phyloP scores from a whole-genome alignment of 2,888 invertebrate species.

The Uloborus plumipes region DNA sequence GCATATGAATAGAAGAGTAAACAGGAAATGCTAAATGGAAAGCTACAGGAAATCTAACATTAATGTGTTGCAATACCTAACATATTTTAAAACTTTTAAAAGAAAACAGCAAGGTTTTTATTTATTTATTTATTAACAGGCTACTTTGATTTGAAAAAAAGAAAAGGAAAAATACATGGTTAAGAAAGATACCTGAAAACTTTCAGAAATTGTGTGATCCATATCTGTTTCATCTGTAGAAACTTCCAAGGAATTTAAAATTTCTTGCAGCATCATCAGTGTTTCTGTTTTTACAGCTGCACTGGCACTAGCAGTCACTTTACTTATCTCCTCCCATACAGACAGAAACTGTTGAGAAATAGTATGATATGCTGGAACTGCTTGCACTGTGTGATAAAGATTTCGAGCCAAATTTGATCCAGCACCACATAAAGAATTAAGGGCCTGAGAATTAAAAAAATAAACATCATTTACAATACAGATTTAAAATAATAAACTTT shows the following conservation, averaged over 20 bases:
- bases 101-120: no score
- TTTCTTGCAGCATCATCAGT: constrained; percentile 65
- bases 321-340: constrained; percentile 65
- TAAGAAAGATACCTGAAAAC: constrained; percentile 41
- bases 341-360: constrained; percentile 58
- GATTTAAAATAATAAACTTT: no score
- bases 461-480: neutral
- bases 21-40: no score
- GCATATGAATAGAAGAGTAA: no score
- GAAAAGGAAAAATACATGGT: no score
- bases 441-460: constrained; percentile 40
- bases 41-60: no score
- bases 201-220: constrained; percentile 45
- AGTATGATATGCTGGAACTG: constrained; percentile 50
- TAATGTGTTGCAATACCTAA: no score
- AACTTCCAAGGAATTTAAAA: constrained; percentile 64
- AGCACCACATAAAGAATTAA: constrained; percentile 62
- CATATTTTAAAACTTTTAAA: no score
- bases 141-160: no score
- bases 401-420: constrained; percentile 59
- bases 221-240: constrained; percentile 27
- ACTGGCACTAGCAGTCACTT: constrained; percentile 65
- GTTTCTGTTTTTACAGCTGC: constrained; percentile 67
- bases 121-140: no score
- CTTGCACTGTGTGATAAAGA: constrained; percentile 50